phyloP scores from a whole-genome alignment of 2,888 invertebrate genomes.

The Andrena minutula region DNA sequence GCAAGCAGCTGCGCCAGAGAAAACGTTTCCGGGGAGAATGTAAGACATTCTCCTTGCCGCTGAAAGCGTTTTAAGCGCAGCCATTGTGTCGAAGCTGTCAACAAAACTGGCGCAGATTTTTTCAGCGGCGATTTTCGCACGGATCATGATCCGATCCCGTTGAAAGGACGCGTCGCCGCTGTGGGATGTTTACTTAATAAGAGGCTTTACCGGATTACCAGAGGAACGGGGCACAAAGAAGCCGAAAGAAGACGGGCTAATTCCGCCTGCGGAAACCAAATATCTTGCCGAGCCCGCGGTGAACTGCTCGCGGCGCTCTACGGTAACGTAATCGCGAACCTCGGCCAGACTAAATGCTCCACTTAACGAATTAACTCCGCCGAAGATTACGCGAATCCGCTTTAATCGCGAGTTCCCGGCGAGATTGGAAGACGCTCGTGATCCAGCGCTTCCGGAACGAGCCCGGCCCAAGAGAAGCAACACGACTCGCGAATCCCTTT shows the following conservation, averaged over 20 bases:
- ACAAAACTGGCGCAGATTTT: not conserved
- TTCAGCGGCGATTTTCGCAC: not conserved
- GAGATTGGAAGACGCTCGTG: conserved; percentile 29
- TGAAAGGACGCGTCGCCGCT: not conserved
- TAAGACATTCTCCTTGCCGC: not conserved
- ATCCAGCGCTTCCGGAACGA: not conserved
- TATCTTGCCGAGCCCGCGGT: conserved; percentile 24
- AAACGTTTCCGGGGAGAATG: conserved; percentile 17
- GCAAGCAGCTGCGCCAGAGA: conserved; percentile 1
- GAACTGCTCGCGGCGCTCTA: conserved; percentile 17
- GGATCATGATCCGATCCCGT: not conserved
- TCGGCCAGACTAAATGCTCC: conserved; percentile 40
- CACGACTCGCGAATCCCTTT: not conserved
- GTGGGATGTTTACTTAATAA: not conserved
- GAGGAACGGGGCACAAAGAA: not conserved
- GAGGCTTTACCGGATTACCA: conserved; percentile 1
- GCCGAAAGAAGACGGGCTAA: conserved; percentile 27
- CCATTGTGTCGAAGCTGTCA: not conserved
- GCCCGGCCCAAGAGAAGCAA: not conserved
- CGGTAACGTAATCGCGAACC: conserved; percentile 36
- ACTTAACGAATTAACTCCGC: conserved; percentile 55
- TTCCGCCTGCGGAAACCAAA: conserved; percentile 41
- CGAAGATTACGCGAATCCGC: conserved; percentile 32
- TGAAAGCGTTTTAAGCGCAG: not conserved
- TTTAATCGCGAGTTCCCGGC: conserved; percentile 41